These are phyloP conservation scores for Papilio protenor DNA, from an alignment of 2,888 invertebrate species.

Conservation along the genomic window DNA sequence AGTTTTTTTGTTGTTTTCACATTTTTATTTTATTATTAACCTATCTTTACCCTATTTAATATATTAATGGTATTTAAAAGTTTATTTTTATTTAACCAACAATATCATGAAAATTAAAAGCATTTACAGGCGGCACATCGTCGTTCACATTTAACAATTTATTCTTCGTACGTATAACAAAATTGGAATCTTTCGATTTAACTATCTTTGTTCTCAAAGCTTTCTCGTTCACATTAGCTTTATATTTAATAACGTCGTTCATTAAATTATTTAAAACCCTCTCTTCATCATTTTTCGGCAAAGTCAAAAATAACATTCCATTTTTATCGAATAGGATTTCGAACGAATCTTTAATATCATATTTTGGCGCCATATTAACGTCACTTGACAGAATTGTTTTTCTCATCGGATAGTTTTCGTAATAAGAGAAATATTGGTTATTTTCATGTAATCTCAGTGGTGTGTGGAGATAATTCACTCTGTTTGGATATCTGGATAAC, in stretches of 20 bases:
- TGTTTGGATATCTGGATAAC: neutral
- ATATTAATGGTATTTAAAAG: no score
- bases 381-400: neutral
- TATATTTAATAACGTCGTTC: slow-evolving; percentile 14
- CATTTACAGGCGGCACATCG: neutral
- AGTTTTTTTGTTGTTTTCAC: no score
- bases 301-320: slow-evolving; percentile 33
- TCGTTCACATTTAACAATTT: neutral
- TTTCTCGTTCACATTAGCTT: neutral
- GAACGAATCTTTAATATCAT: neutral
- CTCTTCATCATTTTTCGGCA: slow-evolving; percentile 21
- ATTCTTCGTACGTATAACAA: neutral
- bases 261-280: slow-evolving; percentile 32
- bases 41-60: no score
- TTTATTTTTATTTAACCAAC: slow-evolving; percentile 18
- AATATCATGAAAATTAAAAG: slow-evolving; percentile 31
- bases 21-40: no score
- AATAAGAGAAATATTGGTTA: slow-evolving; percentile 13
- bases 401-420: slow-evolving; percentile 35
- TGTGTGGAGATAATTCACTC: slow-evolving; percentile 12
- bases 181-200: neutral
- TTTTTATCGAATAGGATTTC: slow-evolving; percentile 35
- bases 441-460: slow-evolving; percentile 29
- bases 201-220: neutral
- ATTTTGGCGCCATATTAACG: slow-evolving; percentile 32